Evolutionary conservation across 2,888 invertebrate genomes (phyloP).

Genomic region (Xestoiulus laeticollis): DNA sequence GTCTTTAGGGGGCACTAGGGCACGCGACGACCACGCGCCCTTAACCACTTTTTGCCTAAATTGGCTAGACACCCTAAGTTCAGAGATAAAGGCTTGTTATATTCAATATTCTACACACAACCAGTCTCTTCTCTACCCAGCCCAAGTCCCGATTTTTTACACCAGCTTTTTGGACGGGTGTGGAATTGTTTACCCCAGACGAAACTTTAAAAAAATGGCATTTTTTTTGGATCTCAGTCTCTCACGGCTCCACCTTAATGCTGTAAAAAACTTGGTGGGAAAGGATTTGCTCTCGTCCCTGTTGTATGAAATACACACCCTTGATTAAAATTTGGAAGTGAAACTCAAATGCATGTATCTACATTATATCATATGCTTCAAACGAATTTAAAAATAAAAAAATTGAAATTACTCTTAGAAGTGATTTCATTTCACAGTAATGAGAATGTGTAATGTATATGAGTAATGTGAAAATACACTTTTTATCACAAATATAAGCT

Average conservation of each 20-base stretch:
- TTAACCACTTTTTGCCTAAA: constrained; percentile 26
- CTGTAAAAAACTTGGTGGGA: not conserved
- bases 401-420: no score
- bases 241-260: not conserved
- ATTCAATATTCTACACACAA: not conserved
- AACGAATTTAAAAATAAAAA: no score
- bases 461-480: no score
- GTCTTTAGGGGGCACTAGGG: constrained; percentile 9
- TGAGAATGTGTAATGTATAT: no score
- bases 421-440: no score
- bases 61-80: constrained; percentile 1
- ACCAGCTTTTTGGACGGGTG: not conserved
- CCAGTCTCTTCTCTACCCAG: not conserved
- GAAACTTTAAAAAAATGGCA: not conserved
- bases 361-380: no score
- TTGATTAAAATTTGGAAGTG: not conserved
- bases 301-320: no score
- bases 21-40: constrained; percentile 26
- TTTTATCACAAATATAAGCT: no score
- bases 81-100: constrained; percentile 26
- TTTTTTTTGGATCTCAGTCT: not conserved
- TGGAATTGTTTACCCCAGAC: constrained; percentile 10
- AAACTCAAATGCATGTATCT: not conserved
- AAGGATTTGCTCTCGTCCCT: no score
- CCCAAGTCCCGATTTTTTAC: constrained; percentile 8